phyloP scores from a whole-genome alignment of 2,888 invertebrate genomes.

The Drosophila acutilabella region DNA sequence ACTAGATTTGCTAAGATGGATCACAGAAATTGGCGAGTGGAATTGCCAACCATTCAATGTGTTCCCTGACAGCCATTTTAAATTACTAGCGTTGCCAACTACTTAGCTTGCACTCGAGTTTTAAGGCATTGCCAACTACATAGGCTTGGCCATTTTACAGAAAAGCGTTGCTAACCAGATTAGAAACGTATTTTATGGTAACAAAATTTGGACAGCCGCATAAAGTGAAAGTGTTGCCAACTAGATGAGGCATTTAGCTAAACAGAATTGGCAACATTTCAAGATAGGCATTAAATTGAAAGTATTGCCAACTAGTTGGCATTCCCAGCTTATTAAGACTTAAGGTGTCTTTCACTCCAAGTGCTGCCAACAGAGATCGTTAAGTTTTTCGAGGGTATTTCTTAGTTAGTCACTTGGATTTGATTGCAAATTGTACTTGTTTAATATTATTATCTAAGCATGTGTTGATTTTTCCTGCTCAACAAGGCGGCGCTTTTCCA shows the following conservation, averaged over 20 bases:
- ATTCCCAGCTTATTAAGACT: too few species aligned
- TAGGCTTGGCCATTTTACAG: too few species aligned
- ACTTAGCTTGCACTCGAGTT: too few species aligned
- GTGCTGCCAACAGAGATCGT: not conserved
- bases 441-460: slow-evolving; percentile 71
- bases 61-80: too few species aligned
- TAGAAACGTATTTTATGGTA: not conserved
- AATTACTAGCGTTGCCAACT: too few species aligned
- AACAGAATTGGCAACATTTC: not conserved
- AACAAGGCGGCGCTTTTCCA: slow-evolving; percentile 68
- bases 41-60: too few species aligned
- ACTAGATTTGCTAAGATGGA: not conserved
- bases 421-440: slow-evolving; percentile 2
- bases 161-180: too few species aligned
- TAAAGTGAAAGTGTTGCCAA: not conserved
- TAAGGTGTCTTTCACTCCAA: too few species aligned
- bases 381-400: slow-evolving; percentile 11
- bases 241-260: not conserved
- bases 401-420: not conserved
- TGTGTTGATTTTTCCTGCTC: slow-evolving; percentile 79
- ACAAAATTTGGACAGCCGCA: not conserved
- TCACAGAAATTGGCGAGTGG: too few species aligned
- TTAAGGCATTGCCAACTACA: too few species aligned
- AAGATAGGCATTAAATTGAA: not conserved
- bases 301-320: not conserved